Evolutionary conservation across 2,888 invertebrate genomes (phyloP).

Genomic region (Rotaria magnacalcarata): DNA sequence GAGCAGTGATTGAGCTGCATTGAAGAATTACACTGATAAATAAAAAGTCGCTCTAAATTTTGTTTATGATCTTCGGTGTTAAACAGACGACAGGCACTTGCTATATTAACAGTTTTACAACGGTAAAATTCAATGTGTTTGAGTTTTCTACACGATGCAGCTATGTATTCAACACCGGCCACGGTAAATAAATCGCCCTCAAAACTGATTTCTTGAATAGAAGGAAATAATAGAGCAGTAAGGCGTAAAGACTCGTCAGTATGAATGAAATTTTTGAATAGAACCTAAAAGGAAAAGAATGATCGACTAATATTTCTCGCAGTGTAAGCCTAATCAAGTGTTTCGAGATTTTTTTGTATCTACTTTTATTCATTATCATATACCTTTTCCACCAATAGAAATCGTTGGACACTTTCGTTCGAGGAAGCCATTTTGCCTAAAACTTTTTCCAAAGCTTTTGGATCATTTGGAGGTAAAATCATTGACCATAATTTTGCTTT

Average conservation of each 20-base stretch:
- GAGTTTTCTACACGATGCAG: not conserved
- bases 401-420: not conserved
- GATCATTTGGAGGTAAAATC: not conserved
- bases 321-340: too few relatives aligned
- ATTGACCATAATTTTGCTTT: not conserved
- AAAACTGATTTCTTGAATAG: not conserved
- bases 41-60: not conserved
- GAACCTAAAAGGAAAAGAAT: not conserved
- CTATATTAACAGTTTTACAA: not conserved
- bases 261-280: not conserved
- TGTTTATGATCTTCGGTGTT: not conserved
- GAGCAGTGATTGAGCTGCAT: rapidly evolving
- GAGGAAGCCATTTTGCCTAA: not conserved
- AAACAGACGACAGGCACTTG: not conserved
- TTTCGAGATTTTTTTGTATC: too few relatives aligned
- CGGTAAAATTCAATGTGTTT: not conserved
- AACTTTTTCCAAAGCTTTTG: not conserved
- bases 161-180: not conserved
- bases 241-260: not conserved
- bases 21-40: not conserved
- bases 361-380: not conserved
- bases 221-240: not conserved
- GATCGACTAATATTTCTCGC: too few relatives aligned
- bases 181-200: not conserved
- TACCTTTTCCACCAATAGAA: not conserved